phyloP scores from a whole-genome alignment of 2,113 vertebrate genomes.

The Rhinopomastus cyanomelas region DNA sequence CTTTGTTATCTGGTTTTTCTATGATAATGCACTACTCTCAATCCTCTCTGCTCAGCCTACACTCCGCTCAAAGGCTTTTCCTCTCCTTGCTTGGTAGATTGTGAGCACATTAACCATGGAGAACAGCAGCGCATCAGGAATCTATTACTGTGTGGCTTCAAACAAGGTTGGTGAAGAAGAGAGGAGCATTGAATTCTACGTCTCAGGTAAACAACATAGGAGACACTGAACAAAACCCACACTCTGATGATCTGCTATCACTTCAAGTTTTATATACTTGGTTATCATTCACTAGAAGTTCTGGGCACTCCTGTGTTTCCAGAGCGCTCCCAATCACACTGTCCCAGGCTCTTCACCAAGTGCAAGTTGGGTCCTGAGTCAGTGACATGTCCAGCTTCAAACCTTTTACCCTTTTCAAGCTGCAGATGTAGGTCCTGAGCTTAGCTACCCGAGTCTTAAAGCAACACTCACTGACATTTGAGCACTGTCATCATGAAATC shows the following conservation, averaged over 20 bases:
- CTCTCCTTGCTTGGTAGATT: conserved; percentile 64
- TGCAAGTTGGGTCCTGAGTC: background rate
- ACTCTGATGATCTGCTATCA: background rate
- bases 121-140: conserved; percentile 76
- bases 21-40: background rate
- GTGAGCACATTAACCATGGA: conserved; percentile 78
- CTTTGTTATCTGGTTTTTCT: background rate
- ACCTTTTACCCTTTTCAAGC: background rate
- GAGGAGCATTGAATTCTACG: conserved; percentile 76
- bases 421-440: background rate
- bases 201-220: conserved; percentile 75
- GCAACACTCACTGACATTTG: background rate
- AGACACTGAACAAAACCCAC: background rate
- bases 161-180: conserved; percentile 70
- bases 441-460: background rate
- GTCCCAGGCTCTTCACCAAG: background rate
- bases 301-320: background rate
- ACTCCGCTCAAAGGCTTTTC: background rate
- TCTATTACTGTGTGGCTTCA: conserved; percentile 77
- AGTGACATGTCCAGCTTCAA: background rate
- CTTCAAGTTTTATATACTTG: rapidly evolving
- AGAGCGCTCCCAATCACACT: background rate
- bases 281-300: rapidly evolving
- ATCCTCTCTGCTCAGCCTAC: background rate
- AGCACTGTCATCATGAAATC: background rate